Percentiles rank a stretch among this genome's conserved stretches.
Evolutionary conservation across 2,797 vertebrate species (phyloP).

Genomic region (Periophthalmus magnuspinnatus): DNA sequence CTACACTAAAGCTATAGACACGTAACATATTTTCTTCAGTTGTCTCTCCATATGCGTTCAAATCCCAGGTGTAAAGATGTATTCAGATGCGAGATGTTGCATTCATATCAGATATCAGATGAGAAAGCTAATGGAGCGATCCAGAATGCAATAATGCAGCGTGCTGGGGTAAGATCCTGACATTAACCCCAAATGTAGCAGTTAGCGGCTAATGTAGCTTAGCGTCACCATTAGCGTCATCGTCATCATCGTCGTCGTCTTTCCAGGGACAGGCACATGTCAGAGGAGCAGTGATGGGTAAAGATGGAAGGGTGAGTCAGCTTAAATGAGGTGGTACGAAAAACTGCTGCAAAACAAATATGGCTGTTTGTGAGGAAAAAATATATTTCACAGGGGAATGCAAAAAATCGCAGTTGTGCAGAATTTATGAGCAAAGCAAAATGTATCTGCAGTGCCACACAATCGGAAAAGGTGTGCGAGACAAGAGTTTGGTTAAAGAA

Average conservation of each 20-base stretch:
- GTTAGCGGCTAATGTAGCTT: slow-evolving; percentile 53
- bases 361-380: too few species aligned
- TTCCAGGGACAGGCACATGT: slow-evolving; percentile 37
- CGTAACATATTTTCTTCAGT: background rate
- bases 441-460: too few species aligned
- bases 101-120: slow-evolving; percentile 43
- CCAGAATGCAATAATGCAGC: slow-evolving; percentile 43
- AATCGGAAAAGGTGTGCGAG: too few species aligned
- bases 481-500: too few species aligned
- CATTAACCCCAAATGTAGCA: slow-evolving; percentile 29
- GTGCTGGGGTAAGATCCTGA: slow-evolving; percentile 55
- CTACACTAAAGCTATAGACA: background rate
- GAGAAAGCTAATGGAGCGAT: slow-evolving; percentile 51
- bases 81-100: slow-evolving; percentile 20
- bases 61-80: slow-evolving; percentile 42
- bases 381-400: too few species aligned
- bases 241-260: slow-evolving; percentile 35
- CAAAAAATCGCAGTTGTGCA: too few species aligned
- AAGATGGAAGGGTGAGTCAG: slow-evolving; percentile 15
- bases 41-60: background rate
- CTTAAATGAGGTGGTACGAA: too few species aligned
- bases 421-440: too few species aligned
- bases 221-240: slow-evolving; percentile 37
- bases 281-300: background rate
- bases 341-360: too few species aligned